Base-by-base conservation (phyloP, 2,113 vertebrate species). In the Loxodonta africana region DNA sequence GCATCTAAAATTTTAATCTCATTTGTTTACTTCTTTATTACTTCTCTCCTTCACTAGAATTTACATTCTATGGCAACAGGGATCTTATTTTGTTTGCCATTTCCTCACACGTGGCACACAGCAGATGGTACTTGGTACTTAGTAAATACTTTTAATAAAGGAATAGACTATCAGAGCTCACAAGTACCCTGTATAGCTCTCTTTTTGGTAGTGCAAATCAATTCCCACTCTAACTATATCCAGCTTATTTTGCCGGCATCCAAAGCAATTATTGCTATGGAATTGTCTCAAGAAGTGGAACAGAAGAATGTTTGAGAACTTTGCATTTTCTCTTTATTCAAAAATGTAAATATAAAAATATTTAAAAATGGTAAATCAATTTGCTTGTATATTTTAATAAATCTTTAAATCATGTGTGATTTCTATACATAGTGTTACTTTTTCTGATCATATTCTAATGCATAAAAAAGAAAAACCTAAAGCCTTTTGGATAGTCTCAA, bases 1-100 rank as follows among this genome's bases (percentile, higher is more conserved):
- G 26, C 26, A 82, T 83, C 41, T 90, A 95, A 51, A 91, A 83
- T 87, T 84, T 94, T 78, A 91, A 91, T 62, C 87, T 83, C 81
- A 51, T 81, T 20, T 92, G 30, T 15, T 93, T 90, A 88, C 25
- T 57, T 41, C 53, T 73, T 71, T 51, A 67, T 95, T 67, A 71
- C 21, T 82, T 83, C 0, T 73, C 37, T 80, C 26, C 62, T 63
- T 95, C 69, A 63, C 71, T 33, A 92, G n/a, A 95, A 89, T 83
- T 86, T 63, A 88, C 33, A 33, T 82, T 82, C 21, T 83, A 18
- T 17, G 30, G 46, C 73, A 93, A 83, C 78, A 93, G 5, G 12
- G 41, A 80, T 57, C 69, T 91, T 74, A 85, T n/a, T 30, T 78
- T 94, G 78, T 80, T 91, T 33, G 60, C 23, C 85, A 33, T 81